Evolutionary conservation across 2,113 vertebrate genomes (phyloP), one percentile per base, ranked within the genome.

Genomic region (Bothrops jararaca): DNA sequence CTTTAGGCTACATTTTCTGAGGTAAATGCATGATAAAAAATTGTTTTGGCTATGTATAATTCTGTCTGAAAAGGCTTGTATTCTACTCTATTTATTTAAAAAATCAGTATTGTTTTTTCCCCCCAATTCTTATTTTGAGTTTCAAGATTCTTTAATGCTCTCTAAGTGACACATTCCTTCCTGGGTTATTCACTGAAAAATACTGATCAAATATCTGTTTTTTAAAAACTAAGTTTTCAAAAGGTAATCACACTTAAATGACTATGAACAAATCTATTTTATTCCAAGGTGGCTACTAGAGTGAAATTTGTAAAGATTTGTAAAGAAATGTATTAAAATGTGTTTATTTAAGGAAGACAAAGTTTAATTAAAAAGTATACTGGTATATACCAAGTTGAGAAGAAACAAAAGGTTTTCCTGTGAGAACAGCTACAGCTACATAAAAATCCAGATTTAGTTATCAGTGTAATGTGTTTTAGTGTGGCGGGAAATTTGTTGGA

Each of bases 401-500:
- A 89, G 93, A 93, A 60, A 69, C 0, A 57, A 87, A 92, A 23
- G 93, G 90, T 94, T 74, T 18, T 90, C 50, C 22, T 90, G 91
- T 53, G 91, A 94, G 95, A 90, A 88, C 29, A 92, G 86, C 86
- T 93, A 91, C 23, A 89, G 39, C 39, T 80, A 34, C 94, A 53
- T 48, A 4, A 34, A 56, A 56, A 54, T 24, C 39, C 95, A 80
- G 56, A 58, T 88, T 95, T 93, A 86, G 92, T 48, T 54, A 91
- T 94, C 60, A 94, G 91, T 5, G 52, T 85, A 91, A 80, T 34
- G 93, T 24, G 1, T 87, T 94, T 15, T 34, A 91, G 42, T 45
- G 90, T 94, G 22, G 9, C 57, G 39, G 26, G 24, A 13, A 74
- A 93, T 95, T 96, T 94, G 39, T 60, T 93, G 94, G 64, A 93